Conservation (phyloP, 2,888 invertebrate genomes). For the Allolobophora icterica region DNA sequence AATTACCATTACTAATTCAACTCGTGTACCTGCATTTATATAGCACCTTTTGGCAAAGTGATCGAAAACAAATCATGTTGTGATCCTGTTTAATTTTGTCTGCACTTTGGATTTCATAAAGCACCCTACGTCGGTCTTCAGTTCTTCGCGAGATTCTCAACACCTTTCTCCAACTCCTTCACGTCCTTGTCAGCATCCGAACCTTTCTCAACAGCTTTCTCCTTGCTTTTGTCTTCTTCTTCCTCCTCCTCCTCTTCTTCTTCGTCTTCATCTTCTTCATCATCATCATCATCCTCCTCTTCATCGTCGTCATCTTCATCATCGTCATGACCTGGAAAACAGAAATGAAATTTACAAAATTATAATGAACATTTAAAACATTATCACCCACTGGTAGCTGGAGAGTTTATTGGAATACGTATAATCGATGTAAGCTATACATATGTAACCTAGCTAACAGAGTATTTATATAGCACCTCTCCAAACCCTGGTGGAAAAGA, state of each 20-base stretch:
- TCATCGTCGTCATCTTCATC: slow-evolving; percentile 35
- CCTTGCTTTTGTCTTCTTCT: slow-evolving; percentile 38
- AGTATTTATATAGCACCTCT: no score
- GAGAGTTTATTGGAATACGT: no score
- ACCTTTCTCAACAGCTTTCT: slow-evolving; percentile 42
- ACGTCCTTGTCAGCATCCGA: slow-evolving; percentile 35
- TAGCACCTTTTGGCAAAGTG: not conserved
- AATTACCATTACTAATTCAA: no score
- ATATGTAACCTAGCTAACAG: no score
- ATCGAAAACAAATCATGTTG: not conserved
- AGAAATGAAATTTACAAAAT: not conserved
- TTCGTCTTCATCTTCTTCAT: slow-evolving; percentile 32
- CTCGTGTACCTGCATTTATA: no score
- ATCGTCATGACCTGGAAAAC: slow-evolving; percentile 15
- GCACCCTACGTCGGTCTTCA: not conserved
- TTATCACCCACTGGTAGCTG: not conserved
- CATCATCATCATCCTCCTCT: slow-evolving; percentile 38
- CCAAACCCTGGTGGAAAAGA: no score
- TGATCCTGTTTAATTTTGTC: not conserved
- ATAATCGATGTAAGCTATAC: no score
- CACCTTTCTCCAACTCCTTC: slow-evolving; percentile 35
- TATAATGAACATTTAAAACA: not conserved
- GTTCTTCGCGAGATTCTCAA: not conserved
- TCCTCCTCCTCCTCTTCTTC: slow-evolving; percentile 34
- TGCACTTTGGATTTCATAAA: not conserved